Base-by-base conservation (phyloP, 2,888 invertebrate genomes). In the Chrysomela aeneicollis region DNA sequence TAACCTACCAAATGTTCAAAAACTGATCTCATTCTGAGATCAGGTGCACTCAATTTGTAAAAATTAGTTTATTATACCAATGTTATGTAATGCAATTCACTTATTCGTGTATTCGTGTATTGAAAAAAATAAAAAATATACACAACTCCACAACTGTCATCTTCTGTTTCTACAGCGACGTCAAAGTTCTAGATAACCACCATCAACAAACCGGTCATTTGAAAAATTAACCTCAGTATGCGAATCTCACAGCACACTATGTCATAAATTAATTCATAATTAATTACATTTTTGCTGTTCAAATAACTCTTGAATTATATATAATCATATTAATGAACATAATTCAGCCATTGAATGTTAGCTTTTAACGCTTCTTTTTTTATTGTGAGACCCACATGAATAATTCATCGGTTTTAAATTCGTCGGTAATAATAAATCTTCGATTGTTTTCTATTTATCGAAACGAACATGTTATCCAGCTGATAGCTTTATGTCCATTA, bases 281-380 rank as follows among this genome's bases (percentile, higher is more conserved):
- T 42, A 2, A 42, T 42, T 15, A n/a, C n/a, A 42, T 42, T 42
- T 42, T 42, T 15, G 42, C 3, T 42, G 42, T 42, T 42, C 2
- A 42, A 3, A 42, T 42, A 42, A 15, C 42, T 15, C 2, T 15
- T 42, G 42, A 42, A 15, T 42, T 42, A 15, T 42, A 35, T 57
- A 54, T 65, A 64, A 61, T 68, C 60, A 53, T 59, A 62, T 64
- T 68, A 59, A 64, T 65, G 68, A 59, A 66, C 66, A 66, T 67
- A 69, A 67, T 65, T 69, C 59, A 66, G 37, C 66, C 66, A 66
- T 69, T 64, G 64, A 66, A 63, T 55, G 53, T 61, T 62, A 60
- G 62, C 61, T 64, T 64, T 64, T 64, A 64, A 67, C 69, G 64
- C 69, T 61, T 66, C 63, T 63, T 63, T 65, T 63, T 63, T 51